Base-by-base conservation (phyloP, 2,888 invertebrate species). In the Tetragonisca angustula region DNA sequence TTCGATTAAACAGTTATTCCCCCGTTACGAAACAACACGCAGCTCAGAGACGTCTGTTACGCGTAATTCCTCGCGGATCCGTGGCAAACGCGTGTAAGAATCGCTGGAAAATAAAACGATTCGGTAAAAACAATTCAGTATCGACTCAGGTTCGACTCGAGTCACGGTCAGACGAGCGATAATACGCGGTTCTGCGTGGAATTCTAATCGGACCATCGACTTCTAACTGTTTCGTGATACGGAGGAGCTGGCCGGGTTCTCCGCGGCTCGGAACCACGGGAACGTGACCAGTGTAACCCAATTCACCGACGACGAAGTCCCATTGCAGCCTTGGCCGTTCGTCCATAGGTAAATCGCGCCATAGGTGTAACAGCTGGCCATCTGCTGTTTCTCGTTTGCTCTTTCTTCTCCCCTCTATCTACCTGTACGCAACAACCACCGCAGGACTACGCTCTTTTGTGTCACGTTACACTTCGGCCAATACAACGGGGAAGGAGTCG, bases 231-330 rank as follows among this genome's bases (percentile, higher is more conserved):
- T 81, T 36, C 19, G 21, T 43, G 52, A 73, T 76, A 73, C 68
- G 50, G 21, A 61, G 73, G 43, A 68, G 68, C 62, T 68, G 62
- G 43, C 56, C 19, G n/a, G 17, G 65, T 54, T 59, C 76, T 65
- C 15, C 9, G 61, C 9, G 27, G 13, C 21, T 17, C 49, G 59
- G 43, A 79, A 70, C 56, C 82, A 52, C 76, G 65, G 21, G 64
- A 76, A 78, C 83, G 77, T 81, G 77, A 81, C 83, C 81, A 50
- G 52, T 50, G 64, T 82, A 84, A 79, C 82, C 84, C 72, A 79
- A 84, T 82, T 84, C 79, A 32, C 64, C 62, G 43, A n/a, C 67
- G 43, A 69, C 59, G 56, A 36, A 43, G 43, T 62, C 15, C 61
- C 54, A 64, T 15, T 50, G n/a, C 49, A 59, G n/a, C 27, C 61